Evolutionary conservation across 2,113 vertebrate species (phyloP).

Genomic region (Pampusana beccarii): DNA sequence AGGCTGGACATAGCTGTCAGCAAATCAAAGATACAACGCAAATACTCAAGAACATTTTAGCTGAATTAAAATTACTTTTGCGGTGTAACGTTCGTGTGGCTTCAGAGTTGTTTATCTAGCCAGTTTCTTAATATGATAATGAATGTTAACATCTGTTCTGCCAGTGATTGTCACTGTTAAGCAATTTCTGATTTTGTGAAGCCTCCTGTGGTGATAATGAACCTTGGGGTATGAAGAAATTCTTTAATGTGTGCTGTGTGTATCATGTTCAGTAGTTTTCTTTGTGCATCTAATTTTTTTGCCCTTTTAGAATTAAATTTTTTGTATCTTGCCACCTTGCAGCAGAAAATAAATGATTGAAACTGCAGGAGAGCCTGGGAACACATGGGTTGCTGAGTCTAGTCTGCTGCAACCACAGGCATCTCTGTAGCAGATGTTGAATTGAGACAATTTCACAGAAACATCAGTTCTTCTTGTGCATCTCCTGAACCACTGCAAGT

Average conservation of each 20-base stretch:
- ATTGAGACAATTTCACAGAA: background rate
- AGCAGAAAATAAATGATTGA: background rate
- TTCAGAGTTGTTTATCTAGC: background rate
- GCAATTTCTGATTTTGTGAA: slow-evolving; percentile 1
- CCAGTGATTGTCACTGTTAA: background rate
- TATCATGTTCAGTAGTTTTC: background rate
- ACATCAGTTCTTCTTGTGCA: accelerated
- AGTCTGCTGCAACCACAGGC: background rate
- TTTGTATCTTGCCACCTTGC: background rate
- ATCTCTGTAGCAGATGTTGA: background rate
- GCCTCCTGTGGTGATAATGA: background rate
- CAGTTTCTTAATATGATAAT: background rate
- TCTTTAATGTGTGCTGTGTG: background rate
- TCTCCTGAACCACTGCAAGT: background rate
- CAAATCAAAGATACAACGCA: background rate
- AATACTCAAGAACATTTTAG: background rate
- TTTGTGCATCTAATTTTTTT: background rate
- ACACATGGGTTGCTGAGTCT: background rate
- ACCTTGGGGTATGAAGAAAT: background rate
- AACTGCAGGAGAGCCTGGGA: background rate
- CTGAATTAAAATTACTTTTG: background rate
- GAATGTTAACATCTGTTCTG: background rate
- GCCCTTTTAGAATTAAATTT: background rate
- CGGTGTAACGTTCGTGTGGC: background rate
- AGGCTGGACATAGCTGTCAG: background rate